Conservation (phyloP, 2,113 vertebrate species). For the Pachycephala philippinensis region DNA sequence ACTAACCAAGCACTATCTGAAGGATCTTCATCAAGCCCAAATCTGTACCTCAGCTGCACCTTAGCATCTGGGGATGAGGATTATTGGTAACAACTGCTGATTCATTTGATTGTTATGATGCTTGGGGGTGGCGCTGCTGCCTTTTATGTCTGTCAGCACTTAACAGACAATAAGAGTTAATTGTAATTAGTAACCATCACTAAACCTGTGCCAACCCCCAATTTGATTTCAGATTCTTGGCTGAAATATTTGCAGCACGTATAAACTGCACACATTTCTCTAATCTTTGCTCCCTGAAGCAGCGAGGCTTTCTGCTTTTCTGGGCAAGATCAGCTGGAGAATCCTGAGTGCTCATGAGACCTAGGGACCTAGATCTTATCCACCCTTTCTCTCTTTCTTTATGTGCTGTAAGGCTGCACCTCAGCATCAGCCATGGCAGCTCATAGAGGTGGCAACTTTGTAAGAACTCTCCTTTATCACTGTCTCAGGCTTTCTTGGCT, state of each 20-base stretch:
- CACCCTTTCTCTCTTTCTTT: neutral
- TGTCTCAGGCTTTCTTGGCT: neutral
- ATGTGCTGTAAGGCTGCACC: fast-evolving
- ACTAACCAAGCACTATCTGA: neutral
- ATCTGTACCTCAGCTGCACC: neutral
- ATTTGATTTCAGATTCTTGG: neutral
- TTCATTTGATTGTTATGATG: neutral
- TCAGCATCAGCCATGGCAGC: neutral
- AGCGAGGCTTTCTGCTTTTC: neutral
- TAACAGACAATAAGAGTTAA: neutral
- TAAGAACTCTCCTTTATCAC: neutral
- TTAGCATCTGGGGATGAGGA: neutral
- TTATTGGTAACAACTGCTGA: neutral
- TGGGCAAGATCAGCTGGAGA: neutral
- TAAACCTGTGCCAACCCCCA: neutral
- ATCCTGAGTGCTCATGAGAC: neutral
- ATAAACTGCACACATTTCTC: neutral
- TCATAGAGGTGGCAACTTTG: neutral
- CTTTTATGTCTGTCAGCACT: neutral
- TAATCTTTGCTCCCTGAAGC: fast-evolving
- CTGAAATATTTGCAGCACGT: neutral
- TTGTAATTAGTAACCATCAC: neutral
- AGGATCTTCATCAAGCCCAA: neutral
- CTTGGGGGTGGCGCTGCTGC: neutral
- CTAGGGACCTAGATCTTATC: neutral